phyloP scores from a whole-genome alignment of 2,888 invertebrate species.

The Diarsia brunnea region DNA sequence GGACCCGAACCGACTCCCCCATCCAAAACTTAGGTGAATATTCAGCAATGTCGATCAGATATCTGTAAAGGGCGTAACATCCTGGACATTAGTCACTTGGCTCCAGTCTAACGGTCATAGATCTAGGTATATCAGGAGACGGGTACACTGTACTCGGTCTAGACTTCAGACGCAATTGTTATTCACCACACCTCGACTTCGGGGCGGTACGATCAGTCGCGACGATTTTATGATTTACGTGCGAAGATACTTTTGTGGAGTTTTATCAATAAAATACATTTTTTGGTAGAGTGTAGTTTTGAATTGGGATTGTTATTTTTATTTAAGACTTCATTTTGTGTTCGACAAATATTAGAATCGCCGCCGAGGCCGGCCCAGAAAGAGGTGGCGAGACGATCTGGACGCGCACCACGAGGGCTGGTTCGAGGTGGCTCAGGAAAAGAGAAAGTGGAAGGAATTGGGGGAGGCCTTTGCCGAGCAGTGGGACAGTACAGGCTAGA shows the following conservation, averaged over 20 bases:
- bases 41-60: slow-evolving; percentile 55
- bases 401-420: no score
- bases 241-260: slow-evolving; percentile 37
- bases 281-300: slow-evolving; percentile 1
- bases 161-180: slow-evolving; percentile 61
- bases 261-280: slow-evolving; percentile 46
- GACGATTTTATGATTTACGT: slow-evolving; percentile 53
- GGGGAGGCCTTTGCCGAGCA: no score
- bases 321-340: slow-evolving; percentile 10
- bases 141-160: slow-evolving; percentile 41
- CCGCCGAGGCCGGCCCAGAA: no score
- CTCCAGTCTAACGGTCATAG: slow-evolving; percentile 42
- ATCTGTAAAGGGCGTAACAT: slow-evolving; percentile 46
- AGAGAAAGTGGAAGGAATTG: no score
- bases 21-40: slow-evolving; percentile 37
- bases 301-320: slow-evolving; percentile 16
- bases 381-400: no score
- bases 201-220: slow-evolving; percentile 29
- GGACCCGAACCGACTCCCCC: neutral
- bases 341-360: slow-evolving; percentile 8
- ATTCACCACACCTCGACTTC: slow-evolving; percentile 44
- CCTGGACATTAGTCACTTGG: slow-evolving; percentile 60
- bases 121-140: slow-evolving; percentile 33
- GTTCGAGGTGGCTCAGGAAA: no score
- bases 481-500: no score